Evolutionary conservation across 2,888 invertebrate genomes (phyloP), one percentile per base, ranked within the genome.

Genomic region (Rhodophaea formosa): DNA sequence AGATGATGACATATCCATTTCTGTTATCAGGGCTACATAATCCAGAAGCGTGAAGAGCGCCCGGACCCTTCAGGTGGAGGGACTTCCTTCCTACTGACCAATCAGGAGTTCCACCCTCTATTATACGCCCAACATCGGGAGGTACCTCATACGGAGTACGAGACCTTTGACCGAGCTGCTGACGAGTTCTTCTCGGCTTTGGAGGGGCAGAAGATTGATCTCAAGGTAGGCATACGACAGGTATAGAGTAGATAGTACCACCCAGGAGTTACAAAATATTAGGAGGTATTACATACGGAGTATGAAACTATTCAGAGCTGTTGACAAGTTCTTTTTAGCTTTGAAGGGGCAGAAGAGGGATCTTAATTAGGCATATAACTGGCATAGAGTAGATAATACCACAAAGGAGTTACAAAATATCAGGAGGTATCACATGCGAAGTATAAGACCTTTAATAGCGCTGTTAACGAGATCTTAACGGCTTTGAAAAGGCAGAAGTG

Each of bases 101-200:
- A 98, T 82, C 93, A 97, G 74, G 99, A 99, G 84, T 99, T 98
- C 86, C 98, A 99, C 86, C 99, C 99, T 0, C 93, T 94, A 77
- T 86, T 96, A 14, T 98, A 96, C 78, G 86, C 91, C 0, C 98
- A 99, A 75, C 93, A 95, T 76, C 91, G 88, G 66, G 84, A 86
- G 1, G 84, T 86, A 64, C 94, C 95, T 0, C 86, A 90, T 62
- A 84, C 93, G 30, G 94, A 95, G 70, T 95, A 95, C 76, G 94
- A 94, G 1, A 93, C 94, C 0, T 98, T 98, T 75, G 96, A 97
- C 82, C 86, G 94, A 62, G 96, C 99, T 0, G 97, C 98, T 0
- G 99, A 99, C 86, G 98, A 99, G 78, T 99, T 97, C 86, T 99
- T 95, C 89, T 99, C 99, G 0, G 95, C 95, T 29, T 85, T 98